These are phyloP conservation scores for Pterocles orientalis DNA, from an alignment of 2,113 vertebrate genomes.

Conservation along the genomic window DNA sequence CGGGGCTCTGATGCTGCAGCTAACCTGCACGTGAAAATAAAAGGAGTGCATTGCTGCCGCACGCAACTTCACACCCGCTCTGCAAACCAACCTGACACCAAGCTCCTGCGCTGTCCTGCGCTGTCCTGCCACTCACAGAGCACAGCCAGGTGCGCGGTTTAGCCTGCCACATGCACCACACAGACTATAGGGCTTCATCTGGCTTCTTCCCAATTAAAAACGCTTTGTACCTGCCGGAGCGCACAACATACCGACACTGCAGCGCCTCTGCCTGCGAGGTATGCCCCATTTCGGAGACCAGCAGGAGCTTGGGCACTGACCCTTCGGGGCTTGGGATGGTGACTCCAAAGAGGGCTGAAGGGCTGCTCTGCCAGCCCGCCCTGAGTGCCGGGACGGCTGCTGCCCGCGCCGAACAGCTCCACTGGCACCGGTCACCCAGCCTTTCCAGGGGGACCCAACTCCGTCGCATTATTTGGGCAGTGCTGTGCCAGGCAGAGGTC, in stretches of 20 bases:
- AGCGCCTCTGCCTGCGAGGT: neutral
- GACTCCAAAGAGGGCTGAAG: neutral
- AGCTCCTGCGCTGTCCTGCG: neutral
- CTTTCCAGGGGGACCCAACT: neutral
- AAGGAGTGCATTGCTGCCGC: neutral
- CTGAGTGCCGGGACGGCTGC: neutral
- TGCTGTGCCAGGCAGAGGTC: neutral
- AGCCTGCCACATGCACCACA: neutral
- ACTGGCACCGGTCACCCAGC: accelerated
- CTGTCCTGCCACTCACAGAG: neutral
- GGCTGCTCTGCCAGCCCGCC: neutral
- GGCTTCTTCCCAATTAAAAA: neutral
- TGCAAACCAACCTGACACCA: neutral
- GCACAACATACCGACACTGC: neutral
- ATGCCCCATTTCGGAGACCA: neutral
- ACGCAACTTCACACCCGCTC: accelerated
- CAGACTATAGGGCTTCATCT: neutral
- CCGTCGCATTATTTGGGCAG: neutral
- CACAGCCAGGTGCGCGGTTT: neutral
- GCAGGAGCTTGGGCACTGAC: neutral
- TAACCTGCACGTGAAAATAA: neutral
- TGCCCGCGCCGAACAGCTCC: neutral
- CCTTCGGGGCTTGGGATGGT: neutral
- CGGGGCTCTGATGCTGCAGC: neutral
- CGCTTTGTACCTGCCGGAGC: neutral